Percentiles rank a stretch among this genome's conserved stretches.
phyloP scores from a whole-genome alignment of 1,140 invertebrate genomes.

The Leptopilina clavipes region DNA sequence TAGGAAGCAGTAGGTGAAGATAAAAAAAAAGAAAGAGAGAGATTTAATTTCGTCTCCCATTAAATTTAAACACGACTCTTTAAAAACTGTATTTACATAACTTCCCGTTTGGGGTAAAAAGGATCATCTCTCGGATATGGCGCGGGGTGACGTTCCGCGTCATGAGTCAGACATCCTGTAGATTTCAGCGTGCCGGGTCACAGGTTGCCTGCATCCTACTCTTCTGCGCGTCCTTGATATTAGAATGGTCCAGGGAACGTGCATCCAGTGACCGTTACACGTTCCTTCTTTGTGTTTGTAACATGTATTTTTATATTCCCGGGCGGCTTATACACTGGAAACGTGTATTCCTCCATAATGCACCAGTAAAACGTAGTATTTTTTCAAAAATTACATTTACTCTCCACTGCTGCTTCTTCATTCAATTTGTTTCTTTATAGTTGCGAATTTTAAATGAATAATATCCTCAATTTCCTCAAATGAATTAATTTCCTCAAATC shows the following conservation, averaged over 20 bases:
- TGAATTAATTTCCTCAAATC: too few species aligned
- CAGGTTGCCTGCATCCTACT: slow-evolving; percentile 67
- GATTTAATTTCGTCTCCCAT: too few species aligned
- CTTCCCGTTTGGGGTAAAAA: not conserved
- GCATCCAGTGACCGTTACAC: slow-evolving; percentile 66
- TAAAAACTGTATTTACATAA: not conserved
- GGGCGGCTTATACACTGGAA: not conserved
- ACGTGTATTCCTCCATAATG: slow-evolving; percentile 27
- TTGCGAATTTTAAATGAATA: too few species aligned
- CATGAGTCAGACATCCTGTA: slow-evolving; percentile 70
- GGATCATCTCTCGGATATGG: slow-evolving; percentile 37
- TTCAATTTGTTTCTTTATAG: too few species aligned
- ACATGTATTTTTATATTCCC: not conserved
- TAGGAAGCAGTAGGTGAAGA: too few species aligned
- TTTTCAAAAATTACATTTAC: not conserved
- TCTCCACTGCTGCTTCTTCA: too few species aligned
- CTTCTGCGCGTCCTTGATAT: slow-evolving; percentile 67
- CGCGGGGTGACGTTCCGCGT: slow-evolving; percentile 55
- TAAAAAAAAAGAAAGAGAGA: too few species aligned
- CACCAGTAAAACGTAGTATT: not conserved
- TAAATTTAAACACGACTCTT: too few species aligned
- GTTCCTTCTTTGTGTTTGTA: slow-evolving; percentile 33
- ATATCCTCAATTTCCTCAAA: too few species aligned
- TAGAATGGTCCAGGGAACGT: slow-evolving; percentile 69
- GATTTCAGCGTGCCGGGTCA: slow-evolving; percentile 69